phyloP scores from a whole-genome alignment of 1,140 invertebrate species.

The Psilanteris sp. region DNA sequence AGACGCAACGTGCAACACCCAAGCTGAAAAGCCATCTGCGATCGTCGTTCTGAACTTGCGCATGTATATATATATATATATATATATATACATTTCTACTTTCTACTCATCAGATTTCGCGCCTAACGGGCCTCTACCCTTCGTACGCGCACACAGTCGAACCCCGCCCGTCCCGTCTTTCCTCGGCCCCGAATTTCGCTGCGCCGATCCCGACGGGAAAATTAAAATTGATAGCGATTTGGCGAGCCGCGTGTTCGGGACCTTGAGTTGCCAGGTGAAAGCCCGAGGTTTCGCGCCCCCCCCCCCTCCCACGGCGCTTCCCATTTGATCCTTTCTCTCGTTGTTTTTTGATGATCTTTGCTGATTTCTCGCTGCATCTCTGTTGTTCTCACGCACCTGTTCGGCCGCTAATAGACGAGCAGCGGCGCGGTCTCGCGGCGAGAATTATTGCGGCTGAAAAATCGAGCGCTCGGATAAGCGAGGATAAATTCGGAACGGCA shows the following conservation, averaged over 20 bases:
- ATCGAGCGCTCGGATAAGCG: background rate
- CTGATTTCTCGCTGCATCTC: conserved; percentile 9
- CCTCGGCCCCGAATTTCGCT: too few relatives aligned
- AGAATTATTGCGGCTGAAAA: conserved; percentile 2
- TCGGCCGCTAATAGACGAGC: conserved; percentile 11
- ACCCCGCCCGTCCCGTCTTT: too few relatives aligned
- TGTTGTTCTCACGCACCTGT: conserved; percentile 29
- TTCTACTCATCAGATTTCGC: too few relatives aligned
- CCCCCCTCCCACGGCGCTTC: background rate
- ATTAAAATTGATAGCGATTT: background rate
- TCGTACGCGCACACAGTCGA: too few relatives aligned
- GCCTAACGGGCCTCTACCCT: too few relatives aligned
- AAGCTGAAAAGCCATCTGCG: too few relatives aligned
- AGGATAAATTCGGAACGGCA: conserved; percentile 34
- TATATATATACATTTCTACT: too few relatives aligned
- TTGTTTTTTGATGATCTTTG: conserved; percentile 12
- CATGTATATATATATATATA: too few relatives aligned
- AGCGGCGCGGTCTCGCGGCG: too few relatives aligned
- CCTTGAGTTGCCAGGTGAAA: conserved; percentile 22
- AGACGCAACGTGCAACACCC: too few relatives aligned
- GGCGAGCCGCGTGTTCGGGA: background rate
- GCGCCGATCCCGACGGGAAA: background rate
- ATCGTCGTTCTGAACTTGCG: too few relatives aligned
- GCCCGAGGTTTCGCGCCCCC: conserved; percentile 2
- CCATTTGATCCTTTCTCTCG: background rate